Evolutionary conservation across 2,113 vertebrate species (phyloP).

Genomic region (Pogonocichla stellata): DNA sequence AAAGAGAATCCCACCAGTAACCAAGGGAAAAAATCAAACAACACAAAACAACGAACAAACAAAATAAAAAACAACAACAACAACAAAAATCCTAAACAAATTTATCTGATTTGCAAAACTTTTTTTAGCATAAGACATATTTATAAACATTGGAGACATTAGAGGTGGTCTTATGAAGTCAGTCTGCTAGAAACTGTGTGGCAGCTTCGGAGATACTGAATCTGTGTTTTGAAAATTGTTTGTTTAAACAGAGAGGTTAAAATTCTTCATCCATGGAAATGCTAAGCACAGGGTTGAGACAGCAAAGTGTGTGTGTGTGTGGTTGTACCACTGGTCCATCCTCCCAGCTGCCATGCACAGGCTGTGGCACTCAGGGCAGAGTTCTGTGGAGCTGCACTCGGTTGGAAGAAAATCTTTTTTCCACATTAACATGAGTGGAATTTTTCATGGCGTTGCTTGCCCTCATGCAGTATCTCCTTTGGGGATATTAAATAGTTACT

Average conservation of each 20-base stretch:
- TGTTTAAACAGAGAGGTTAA: not conserved
- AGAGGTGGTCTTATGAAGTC: not conserved
- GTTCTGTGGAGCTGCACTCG: rapidly evolving
- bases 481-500: not conserved
- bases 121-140: not conserved
- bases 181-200: not conserved
- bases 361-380: not conserved
- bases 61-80: not conserved
- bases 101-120: not conserved
- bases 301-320: not conserved
- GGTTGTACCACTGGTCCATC: not conserved
- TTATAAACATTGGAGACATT: not conserved
- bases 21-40: not conserved
- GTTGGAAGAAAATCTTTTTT: not conserved
- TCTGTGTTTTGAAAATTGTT: not conserved
- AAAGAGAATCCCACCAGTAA: not conserved
- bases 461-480: not conserved
- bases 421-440: not conserved
- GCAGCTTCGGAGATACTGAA: not conserved
- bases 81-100: not conserved
- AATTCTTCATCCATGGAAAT: not conserved
- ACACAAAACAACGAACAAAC: not conserved
- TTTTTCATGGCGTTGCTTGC: not conserved
- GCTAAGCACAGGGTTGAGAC: not conserved
- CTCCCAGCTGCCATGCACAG: not conserved